A percentile compares a stretch with the other conserved stretches of the same genome.
Conservation (phyloP, 2,888 invertebrate genomes). For the Athalia rosae region DNA sequence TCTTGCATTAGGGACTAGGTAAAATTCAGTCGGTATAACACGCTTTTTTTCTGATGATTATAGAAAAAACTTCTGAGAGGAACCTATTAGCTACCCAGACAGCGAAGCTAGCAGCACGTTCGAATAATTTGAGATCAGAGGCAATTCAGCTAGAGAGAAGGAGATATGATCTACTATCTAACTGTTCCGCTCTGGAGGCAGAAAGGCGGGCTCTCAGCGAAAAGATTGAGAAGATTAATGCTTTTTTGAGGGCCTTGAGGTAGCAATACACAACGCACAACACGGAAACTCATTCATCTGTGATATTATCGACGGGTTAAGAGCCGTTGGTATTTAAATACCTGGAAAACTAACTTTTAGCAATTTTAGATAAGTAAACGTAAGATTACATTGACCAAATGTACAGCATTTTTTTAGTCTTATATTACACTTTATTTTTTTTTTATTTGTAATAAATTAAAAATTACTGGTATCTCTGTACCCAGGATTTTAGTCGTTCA, state of each 20-base stretch:
- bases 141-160: constrained; percentile 65
- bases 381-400: constrained; percentile 59
- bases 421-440: constrained; percentile 9
- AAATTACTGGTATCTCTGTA: constrained; percentile 4
- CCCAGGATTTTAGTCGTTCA: neutral
- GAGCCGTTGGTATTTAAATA: constrained; percentile 63
- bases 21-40: neutral
- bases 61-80: constrained; percentile 67
- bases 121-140: constrained; percentile 65
- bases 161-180: constrained; percentile 64
- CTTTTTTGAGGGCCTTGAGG: constrained; percentile 68
- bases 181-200: constrained; percentile 64
- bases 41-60: constrained; percentile 37
- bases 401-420: constrained; percentile 54
- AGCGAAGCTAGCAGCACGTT: constrained; percentile 63
- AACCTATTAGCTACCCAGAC: constrained; percentile 64
- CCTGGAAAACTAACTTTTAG: constrained; percentile 54
- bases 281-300: constrained; percentile 72
- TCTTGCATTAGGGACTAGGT: neutral
- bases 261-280: constrained; percentile 70
- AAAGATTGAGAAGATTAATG: constrained; percentile 67
- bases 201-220: constrained; percentile 66
- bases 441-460: constrained; percentile 3
- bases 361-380: constrained; percentile 52
- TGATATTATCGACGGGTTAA: constrained; percentile 72